Conservation (phyloP, 1,140 invertebrate genomes). For the Caenorhabditis briggsae region DNA sequence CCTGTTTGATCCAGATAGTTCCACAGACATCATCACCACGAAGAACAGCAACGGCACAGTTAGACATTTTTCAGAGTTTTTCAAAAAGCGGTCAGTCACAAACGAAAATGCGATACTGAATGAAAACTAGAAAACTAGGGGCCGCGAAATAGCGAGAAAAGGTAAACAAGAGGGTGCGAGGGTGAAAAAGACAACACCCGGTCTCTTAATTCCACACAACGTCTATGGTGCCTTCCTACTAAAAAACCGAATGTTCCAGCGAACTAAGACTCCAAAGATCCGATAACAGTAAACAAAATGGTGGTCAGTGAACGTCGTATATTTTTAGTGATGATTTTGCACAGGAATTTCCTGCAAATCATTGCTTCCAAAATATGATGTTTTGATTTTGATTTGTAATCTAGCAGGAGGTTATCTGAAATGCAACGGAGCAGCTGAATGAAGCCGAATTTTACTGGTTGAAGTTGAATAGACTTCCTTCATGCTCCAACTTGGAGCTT, state of each 20-base stretch:
- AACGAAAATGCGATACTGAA: neutral
- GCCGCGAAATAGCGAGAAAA: slow-evolving; percentile 13
- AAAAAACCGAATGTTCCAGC: neutral
- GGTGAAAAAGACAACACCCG: neutral
- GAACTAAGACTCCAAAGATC: neutral
- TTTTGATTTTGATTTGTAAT: neutral
- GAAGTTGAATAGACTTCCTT: too few species aligned
- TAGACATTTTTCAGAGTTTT: slow-evolving; percentile 67
- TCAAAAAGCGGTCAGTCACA: neutral
- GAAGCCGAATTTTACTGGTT: too few species aligned
- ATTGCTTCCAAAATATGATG: neutral
- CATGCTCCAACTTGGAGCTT: too few species aligned
- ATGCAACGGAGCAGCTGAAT: too few species aligned
- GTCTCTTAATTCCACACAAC: neutral
- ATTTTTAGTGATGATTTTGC: too few species aligned
- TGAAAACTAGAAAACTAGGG: neutral
- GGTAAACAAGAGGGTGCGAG: neutral
- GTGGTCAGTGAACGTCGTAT: neutral
- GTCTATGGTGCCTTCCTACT: too few species aligned
- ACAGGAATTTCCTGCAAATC: too few species aligned
- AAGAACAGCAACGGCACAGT: slow-evolving; percentile 73
- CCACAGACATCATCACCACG: slow-evolving; percentile 69
- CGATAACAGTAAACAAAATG: slow-evolving; percentile 16
- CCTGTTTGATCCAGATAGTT: slow-evolving; percentile 73
- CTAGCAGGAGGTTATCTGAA: too few species aligned